phyloP scores from a whole-genome alignment of 2,113 vertebrate species.

The Harpagus bidentatus region DNA sequence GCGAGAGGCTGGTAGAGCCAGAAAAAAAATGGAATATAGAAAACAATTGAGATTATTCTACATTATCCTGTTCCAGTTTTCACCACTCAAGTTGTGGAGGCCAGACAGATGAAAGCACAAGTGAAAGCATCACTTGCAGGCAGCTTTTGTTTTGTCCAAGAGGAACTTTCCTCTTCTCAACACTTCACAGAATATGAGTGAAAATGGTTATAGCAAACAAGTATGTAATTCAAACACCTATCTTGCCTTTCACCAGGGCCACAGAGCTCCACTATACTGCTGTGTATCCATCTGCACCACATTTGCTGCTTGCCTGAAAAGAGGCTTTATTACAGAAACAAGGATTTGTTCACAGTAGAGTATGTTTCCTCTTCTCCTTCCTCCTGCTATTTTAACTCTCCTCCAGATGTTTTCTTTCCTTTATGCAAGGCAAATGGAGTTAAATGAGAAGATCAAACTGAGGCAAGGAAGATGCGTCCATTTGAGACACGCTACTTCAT shows the following conservation, averaged over 20 bases:
- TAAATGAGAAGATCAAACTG: not conserved
- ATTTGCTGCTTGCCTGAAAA: not conserved
- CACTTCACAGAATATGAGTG: not conserved
- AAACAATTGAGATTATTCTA: not conserved
- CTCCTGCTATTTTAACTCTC: not conserved
- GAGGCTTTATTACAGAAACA: not conserved
- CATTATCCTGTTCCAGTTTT: not conserved
- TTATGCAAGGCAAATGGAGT: not conserved
- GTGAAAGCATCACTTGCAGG: not conserved
- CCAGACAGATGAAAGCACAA: not conserved
- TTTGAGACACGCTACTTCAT: not conserved
- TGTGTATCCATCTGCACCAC: not conserved
- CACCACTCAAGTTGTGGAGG: not conserved
- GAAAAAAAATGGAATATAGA: not conserved
- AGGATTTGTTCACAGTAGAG: not conserved
- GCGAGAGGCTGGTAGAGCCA: not conserved
- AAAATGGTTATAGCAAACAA: not conserved
- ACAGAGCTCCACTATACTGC: not conserved
- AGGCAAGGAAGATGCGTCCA: not conserved
- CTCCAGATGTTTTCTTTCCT: slow-evolving; percentile 10
- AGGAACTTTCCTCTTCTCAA: not conserved
- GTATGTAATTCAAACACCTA: not conserved
- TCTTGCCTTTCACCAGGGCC: not conserved
- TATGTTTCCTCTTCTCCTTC: not conserved
- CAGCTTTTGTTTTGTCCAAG: not conserved